These are phyloP conservation scores for Microcebus tavaratra DNA, from an alignment of 2,113 vertebrate genomes.

Conservation along the genomic window DNA sequence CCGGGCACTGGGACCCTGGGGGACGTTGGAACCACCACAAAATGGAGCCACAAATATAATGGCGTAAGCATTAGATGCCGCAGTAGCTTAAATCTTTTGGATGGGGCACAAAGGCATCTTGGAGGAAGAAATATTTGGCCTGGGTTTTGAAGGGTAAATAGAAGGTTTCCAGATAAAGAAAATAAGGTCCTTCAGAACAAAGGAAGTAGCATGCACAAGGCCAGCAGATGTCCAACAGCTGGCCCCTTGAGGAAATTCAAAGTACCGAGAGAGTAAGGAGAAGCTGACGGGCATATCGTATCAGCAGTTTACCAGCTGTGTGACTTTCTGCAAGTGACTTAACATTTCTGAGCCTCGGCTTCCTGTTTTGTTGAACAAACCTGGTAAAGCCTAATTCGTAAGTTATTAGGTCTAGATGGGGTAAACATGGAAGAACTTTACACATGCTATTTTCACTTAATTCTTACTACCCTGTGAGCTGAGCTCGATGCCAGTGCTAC, in stretches of 20 bases:
- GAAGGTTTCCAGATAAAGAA: neutral
- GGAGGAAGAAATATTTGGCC: neutral
- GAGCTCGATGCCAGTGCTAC: neutral
- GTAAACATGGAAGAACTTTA: neutral
- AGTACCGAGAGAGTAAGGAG: neutral
- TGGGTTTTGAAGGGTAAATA: neutral
- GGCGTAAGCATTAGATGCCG: fast-evolving
- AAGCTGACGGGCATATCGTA: fast-evolving
- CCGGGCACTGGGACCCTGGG: neutral
- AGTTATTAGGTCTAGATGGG: neutral
- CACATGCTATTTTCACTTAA: neutral
- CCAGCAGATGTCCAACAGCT: neutral
- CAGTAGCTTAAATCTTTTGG: neutral
- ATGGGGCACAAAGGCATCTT: neutral
- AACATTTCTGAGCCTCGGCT: neutral
- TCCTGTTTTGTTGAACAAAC: neutral
- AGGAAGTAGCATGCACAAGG: neutral
- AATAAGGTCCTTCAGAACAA: neutral
- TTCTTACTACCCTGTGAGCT: neutral
- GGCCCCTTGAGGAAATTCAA: no score
- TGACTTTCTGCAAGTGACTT: neutral
- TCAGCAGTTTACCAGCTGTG: neutral
- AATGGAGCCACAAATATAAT: neutral
- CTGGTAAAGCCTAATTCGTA: neutral
- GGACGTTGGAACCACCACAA: neutral